These are phyloP conservation scores for Cheiracanthium punctorium DNA, from an alignment of 2,888 invertebrate genomes.

Conservation along the genomic window DNA sequence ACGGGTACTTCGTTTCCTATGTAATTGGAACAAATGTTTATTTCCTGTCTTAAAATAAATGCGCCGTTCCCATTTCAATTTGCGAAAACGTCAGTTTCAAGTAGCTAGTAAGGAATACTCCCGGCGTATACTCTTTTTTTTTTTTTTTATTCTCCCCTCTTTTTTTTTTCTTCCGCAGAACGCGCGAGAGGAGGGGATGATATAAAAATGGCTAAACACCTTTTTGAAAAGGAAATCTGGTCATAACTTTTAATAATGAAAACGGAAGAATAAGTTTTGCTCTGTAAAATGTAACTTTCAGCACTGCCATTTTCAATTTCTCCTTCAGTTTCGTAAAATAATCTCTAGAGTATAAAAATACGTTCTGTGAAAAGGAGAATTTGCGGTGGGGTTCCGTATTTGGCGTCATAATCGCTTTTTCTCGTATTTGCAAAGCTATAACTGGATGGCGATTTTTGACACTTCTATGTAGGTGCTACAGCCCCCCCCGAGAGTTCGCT, in stretches of 20 bases:
- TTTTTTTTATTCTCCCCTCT: too few species aligned
- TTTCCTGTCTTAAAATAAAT: constrained; percentile 53
- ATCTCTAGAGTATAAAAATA: constrained; percentile 61
- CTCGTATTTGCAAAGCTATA: too few species aligned
- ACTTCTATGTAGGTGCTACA: too few species aligned
- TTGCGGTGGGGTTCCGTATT: background rate
- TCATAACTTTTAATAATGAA: constrained; percentile 70
- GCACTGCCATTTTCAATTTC: constrained; percentile 68
- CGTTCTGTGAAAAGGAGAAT: constrained; percentile 34
- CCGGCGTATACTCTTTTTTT: too few species aligned
- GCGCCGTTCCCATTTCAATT: constrained; percentile 36
- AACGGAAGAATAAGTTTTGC: constrained; percentile 67
- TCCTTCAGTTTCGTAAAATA: constrained; percentile 64
- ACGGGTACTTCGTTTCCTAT: constrained; percentile 46
- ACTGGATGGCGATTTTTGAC: too few species aligned
- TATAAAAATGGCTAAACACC: constrained; percentile 32
- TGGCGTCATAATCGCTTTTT: constrained; percentile 25
- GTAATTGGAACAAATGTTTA: constrained; percentile 69
- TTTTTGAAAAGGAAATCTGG: constrained; percentile 65
- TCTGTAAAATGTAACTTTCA: constrained; percentile 63
- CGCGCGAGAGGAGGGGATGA: background rate
- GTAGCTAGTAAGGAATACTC: constrained; percentile 18
- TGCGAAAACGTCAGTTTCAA: constrained; percentile 44
- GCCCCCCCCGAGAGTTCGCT: too few species aligned
- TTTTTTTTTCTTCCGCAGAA: too few species aligned